Percentiles rank a stretch among this genome's conserved stretches.
Conservation (phyloP, 2,113 vertebrate species). For the Potamarius usumacintae region DNA sequence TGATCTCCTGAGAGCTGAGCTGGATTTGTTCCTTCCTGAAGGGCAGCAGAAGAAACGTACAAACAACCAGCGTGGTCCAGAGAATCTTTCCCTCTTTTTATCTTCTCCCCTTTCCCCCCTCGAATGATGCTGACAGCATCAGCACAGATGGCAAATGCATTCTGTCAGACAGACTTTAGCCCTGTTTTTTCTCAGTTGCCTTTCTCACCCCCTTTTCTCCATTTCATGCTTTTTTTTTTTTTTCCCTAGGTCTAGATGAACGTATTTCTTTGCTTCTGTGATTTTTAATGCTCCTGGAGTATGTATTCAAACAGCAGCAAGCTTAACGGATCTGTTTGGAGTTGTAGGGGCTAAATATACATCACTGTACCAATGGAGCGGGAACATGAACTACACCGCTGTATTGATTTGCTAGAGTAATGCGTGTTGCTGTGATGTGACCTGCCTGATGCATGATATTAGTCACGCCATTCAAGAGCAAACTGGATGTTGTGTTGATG, state of each 20-base stretch:
- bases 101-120: background rate
- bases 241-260: background rate
- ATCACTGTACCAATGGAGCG: background rate
- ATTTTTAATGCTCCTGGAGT: background rate
- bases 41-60: background rate
- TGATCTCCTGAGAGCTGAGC: slow-evolving; percentile 21
- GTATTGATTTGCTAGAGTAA: background rate
- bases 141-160: slow-evolving; percentile 42
- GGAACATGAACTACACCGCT: slow-evolving; percentile 8
- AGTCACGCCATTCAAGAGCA: background rate
- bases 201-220: background rate
- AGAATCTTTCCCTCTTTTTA: slow-evolving; percentile 2
- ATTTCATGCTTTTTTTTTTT: background rate
- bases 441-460: background rate
- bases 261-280: background rate
- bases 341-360: slow-evolving; percentile 1
- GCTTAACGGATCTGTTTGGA: background rate
- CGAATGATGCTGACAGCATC: slow-evolving; percentile 2
- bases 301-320: background rate
- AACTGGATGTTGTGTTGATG: background rate
- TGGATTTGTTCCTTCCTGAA: slow-evolving; percentile 27
- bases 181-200: background rate
- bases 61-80: slow-evolving; percentile 1
- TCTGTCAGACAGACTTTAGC: slow-evolving; percentile 24
- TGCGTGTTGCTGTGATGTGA: slow-evolving; percentile 15